phyloP scores from a whole-genome alignment of 1,140 invertebrate genomes.

The Drosophila repleta region DNA sequence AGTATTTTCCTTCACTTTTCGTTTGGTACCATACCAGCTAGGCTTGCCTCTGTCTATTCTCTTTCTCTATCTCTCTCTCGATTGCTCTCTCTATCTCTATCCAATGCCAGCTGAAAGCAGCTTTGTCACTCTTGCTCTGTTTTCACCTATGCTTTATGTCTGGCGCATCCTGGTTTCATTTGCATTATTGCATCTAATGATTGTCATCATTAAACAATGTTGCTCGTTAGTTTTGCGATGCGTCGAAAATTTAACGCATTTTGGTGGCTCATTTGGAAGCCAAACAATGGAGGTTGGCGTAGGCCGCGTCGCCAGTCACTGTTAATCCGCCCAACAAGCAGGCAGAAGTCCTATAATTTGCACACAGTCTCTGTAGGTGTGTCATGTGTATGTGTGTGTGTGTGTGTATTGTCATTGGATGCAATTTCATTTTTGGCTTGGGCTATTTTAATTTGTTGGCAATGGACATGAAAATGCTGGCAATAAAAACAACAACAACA shows the following conservation, averaged over 20 bases:
- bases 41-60: neutral
- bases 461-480: slow-evolving; percentile 57
- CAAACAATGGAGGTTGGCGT: slow-evolving; percentile 16
- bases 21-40: slow-evolving; percentile 23
- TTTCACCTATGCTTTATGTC: neutral
- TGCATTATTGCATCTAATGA: slow-evolving; percentile 83
- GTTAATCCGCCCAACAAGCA: neutral
- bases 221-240: slow-evolving; percentile 70
- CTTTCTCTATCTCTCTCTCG: neutral
- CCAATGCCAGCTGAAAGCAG: neutral
- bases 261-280: slow-evolving; percentile 31
- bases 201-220: slow-evolving; percentile 82
- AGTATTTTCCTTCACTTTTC: slow-evolving; percentile 12
- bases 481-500: neutral
- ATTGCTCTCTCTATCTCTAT: neutral
- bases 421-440: slow-evolving; percentile 57
- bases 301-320: slow-evolving; percentile 4
- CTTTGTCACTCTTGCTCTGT: neutral
- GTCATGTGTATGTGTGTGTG: slow-evolving; percentile 7
- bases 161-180: slow-evolving; percentile 52
- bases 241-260: slow-evolving; percentile 39
- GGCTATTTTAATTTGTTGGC: slow-evolving; percentile 57
- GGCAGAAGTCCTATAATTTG: neutral
- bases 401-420: slow-evolving; percentile 47
- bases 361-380: slow-evolving; percentile 11